Evolutionary conservation across 2,113 vertebrate genomes (phyloP).

Genomic region (Phyllostomus hastatus): DNA sequence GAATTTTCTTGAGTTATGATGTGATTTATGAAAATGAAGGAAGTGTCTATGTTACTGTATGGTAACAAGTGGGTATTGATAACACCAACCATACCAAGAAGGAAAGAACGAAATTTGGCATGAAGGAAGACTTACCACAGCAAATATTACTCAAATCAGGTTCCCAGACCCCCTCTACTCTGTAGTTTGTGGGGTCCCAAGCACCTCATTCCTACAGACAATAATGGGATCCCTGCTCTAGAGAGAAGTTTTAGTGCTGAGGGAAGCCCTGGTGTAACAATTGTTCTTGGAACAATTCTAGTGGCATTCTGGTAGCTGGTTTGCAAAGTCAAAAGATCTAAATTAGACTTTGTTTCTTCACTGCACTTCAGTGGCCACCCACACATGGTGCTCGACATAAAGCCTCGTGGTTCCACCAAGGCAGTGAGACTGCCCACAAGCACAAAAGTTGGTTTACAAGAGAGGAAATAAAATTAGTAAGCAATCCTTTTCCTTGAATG

Average conservation of each 20-base stretch:
- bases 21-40: neutral
- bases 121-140: neutral
- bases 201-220: neutral
- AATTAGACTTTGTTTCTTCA: neutral
- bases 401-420: neutral
- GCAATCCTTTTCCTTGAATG: neutral
- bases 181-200: neutral
- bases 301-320: neutral
- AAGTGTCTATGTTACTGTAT: neutral
- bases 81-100: neutral
- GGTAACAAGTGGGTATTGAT: neutral
- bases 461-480: neutral
- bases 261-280: neutral
- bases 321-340: neutral
- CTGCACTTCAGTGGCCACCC: neutral
- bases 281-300: neutral
- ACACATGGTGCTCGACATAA: neutral
- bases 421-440: neutral
- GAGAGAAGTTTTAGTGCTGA: neutral
- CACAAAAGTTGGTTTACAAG: neutral
- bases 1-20: neutral
- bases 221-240: neutral
- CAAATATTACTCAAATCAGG: neutral
- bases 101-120: neutral
- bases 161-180: neutral